These are phyloP conservation scores for Pyrocoelia pectoralis DNA, from an alignment of 2,888 invertebrate genomes.

Conservation along the genomic window DNA sequence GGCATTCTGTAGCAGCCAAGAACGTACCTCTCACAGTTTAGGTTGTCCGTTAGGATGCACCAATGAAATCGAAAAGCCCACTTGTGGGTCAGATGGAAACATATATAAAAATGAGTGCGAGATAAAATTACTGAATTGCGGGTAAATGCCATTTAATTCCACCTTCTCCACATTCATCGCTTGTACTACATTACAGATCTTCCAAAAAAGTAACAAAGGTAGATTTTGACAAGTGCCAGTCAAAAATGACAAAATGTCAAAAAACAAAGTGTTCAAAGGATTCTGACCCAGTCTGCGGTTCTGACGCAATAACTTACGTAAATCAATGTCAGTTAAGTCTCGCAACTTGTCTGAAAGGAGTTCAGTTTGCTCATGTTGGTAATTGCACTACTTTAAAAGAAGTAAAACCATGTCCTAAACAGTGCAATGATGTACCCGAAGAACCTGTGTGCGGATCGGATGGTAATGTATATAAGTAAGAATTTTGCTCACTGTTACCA, in stretches of 20 bases:
- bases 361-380: slow-evolving; percentile 88
- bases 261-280: slow-evolving; percentile 76
- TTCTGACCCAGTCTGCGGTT: slow-evolving; percentile 85
- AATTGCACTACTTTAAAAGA: slow-evolving; percentile 80
- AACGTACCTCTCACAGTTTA: slow-evolving; percentile 69
- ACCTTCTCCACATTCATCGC: neutral
- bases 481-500: slow-evolving; percentile 16
- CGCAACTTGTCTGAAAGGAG: slow-evolving; percentile 86
- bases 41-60: slow-evolving; percentile 79
- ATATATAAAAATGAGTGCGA: slow-evolving; percentile 90
- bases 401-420: slow-evolving; percentile 69
- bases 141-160: slow-evolving; percentile 63
- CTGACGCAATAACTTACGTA: slow-evolving; percentile 85
- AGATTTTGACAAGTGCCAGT: slow-evolving; percentile 82
- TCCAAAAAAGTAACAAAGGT: slow-evolving; percentile 71
- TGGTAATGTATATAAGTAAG: slow-evolving; percentile 84
- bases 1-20: slow-evolving; percentile 83
- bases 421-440: slow-evolving; percentile 65
- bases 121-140: slow-evolving; percentile 87
- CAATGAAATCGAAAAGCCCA: slow-evolving; percentile 74
- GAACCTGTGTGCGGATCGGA: slow-evolving; percentile 90
- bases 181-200: slow-evolving; percentile 25
- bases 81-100: slow-evolving; percentile 90
- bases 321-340: slow-evolving; percentile 84
- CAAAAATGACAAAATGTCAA: slow-evolving; percentile 77